Conservation (phyloP, 2,797 vertebrate genomes). For the Chlorospingus flavigularis region DNA sequence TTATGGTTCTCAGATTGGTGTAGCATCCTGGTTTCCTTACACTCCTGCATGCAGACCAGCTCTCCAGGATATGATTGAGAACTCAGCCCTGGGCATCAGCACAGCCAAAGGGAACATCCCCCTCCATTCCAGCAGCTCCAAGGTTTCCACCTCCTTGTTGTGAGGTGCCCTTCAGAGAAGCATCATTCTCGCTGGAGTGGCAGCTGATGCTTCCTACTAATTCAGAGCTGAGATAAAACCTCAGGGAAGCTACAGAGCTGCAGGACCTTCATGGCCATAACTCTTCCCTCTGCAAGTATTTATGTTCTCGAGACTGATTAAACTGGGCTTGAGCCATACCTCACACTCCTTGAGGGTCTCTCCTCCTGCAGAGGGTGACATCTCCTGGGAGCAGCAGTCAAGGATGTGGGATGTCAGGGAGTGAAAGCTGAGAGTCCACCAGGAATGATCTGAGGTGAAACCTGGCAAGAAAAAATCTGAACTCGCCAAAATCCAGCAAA, state of each 20-base stretch:
- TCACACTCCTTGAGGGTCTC: not conserved
- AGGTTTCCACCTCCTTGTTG: not conserved
- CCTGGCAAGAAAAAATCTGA: not conserved
- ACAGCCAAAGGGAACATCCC: not conserved
- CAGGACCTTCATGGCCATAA: rapidly evolving
- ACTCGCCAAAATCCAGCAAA: not conserved
- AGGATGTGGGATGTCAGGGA: not conserved
- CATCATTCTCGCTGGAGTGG: not conserved
- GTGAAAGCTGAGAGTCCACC: not conserved
- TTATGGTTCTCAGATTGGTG: not conserved
- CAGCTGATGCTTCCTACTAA: not conserved
- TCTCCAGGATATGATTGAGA: not conserved
- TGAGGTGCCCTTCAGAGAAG: not conserved
- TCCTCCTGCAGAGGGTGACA: not conserved
- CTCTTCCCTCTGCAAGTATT: not conserved
- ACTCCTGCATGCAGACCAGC: not conserved
- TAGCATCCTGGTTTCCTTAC: not conserved
- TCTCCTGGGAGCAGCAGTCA: not conserved
- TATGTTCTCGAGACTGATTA: not conserved
- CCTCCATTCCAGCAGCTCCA: not conserved
- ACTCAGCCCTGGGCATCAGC: not conserved
- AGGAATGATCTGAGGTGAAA: not conserved
- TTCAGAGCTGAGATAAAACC: not conserved
- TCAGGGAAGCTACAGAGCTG: not conserved
- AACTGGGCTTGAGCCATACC: not conserved